Conservation (phyloP, 2,888 invertebrate species). For the Folsomia manolachei region DNA sequence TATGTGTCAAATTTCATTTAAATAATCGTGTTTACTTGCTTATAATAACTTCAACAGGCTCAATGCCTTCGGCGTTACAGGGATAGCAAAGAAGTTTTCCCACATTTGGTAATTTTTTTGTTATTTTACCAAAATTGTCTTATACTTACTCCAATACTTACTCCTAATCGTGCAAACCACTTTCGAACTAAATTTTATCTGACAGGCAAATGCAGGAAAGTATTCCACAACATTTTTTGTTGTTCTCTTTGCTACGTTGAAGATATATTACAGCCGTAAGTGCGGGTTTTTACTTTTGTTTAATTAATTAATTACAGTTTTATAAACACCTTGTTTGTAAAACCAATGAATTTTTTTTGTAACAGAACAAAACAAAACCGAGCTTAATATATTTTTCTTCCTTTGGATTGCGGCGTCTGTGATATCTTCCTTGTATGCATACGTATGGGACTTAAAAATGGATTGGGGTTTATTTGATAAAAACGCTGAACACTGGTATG, state of each 20-base stretch:
- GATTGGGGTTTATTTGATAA: constrained; percentile 97
- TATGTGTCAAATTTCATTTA: no score
- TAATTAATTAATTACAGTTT: no score
- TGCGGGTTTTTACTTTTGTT: no score
- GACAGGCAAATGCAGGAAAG: constrained; percentile 86
- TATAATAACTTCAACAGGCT: background rate
- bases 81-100: constrained; percentile 89
- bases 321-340: no score
- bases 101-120: constrained; percentile 70
- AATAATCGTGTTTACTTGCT: background rate
- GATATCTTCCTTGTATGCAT: constrained; percentile 88
- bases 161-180: no score
- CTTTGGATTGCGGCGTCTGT: constrained; percentile 83
- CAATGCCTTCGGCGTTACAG: constrained; percentile 93
- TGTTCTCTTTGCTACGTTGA: constrained; percentile 76
- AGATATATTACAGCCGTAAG: constrained; percentile 64
- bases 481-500: constrained; percentile 71
- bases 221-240: constrained; percentile 97
- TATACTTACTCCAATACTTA: background rate
- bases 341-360: no score
- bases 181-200: background rate
- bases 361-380: constrained; percentile 33
- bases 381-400: constrained; percentile 75
- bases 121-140: background rate
- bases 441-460: constrained; percentile 98